Evolutionary conservation across 2,797 vertebrate species (phyloP).

Genomic region (Margarornis squamiger): DNA sequence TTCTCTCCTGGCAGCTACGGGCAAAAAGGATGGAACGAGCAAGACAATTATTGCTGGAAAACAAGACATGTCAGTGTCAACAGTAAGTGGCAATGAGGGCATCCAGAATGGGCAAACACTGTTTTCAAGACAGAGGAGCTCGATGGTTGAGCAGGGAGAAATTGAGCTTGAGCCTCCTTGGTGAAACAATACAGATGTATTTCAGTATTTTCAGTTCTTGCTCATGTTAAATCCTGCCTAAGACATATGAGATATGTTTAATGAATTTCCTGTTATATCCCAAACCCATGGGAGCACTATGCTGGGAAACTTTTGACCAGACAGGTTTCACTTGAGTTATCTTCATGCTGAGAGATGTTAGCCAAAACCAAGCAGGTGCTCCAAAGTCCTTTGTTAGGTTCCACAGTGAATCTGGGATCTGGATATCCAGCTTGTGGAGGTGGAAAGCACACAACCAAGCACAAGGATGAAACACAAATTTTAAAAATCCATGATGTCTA

Average conservation of each 20-base stretch:
- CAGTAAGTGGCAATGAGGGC: constrained; percentile 59
- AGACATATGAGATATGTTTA: not conserved
- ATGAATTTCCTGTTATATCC: not conserved
- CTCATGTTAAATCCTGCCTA: not conserved
- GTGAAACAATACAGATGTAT: not conserved
- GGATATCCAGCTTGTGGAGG: not conserved
- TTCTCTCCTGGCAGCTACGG: constrained; percentile 68
- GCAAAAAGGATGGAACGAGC: constrained; percentile 66
- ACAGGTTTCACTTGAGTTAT: not conserved
- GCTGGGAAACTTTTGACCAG: not conserved
- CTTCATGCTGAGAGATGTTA: not conserved
- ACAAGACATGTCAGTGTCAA: constrained; percentile 76
- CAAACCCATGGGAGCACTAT: not conserved
- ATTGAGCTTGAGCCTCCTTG: not conserved
- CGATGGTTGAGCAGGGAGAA: accelerated
- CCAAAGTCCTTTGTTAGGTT: not conserved
- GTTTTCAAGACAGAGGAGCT: not conserved
- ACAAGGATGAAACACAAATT: not conserved
- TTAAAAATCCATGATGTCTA: not conserved
- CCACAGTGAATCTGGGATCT: not conserved
- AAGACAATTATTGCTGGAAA: constrained; percentile 74
- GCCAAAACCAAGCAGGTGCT: not conserved
- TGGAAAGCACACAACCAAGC: not conserved
- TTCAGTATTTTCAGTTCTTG: not conserved
- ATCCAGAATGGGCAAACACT: not conserved